A percentile compares a stretch with the other conserved stretches of the same genome.
Conservation (phyloP, 2,113 vertebrate species). For the Sphaerodactylus townsendi region DNA sequence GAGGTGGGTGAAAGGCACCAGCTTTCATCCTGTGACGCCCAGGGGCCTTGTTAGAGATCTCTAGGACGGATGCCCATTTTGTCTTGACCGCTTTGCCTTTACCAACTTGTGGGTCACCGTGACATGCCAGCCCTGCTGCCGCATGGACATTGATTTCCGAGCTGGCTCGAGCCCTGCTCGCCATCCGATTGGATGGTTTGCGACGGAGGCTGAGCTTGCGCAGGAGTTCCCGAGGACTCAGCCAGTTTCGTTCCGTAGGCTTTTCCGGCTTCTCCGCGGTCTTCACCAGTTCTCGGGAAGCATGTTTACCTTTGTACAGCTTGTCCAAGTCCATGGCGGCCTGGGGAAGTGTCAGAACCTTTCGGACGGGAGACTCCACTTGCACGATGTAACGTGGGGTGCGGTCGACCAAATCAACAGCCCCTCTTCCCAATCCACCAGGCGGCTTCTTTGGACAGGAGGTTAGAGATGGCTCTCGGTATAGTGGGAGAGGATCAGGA, state of each 20-base stretch:
- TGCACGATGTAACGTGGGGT: not conserved
- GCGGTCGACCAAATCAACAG: too few species aligned
- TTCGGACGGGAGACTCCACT: slow-evolving; percentile 63
- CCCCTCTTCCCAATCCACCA: not conserved
- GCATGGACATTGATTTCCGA: slow-evolving; percentile 69
- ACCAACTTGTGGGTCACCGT: not conserved
- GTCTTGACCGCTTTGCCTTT: slow-evolving; percentile 43
- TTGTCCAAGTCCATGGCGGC: slow-evolving; percentile 68
- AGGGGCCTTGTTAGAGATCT: slow-evolving; percentile 55
- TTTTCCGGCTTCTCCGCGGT: slow-evolving; percentile 51
- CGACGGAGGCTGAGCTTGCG: slow-evolving; percentile 16
- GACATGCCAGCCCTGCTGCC: slow-evolving; percentile 42
- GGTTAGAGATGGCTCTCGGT: not conserved
- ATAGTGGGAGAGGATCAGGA: not conserved
- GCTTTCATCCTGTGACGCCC: slow-evolving; percentile 30
- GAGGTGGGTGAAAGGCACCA: not conserved
- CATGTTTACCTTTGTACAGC: slow-evolving; percentile 81
- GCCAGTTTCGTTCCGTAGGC: not conserved
- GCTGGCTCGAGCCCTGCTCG: slow-evolving; percentile 69
- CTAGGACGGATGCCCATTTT: slow-evolving; percentile 81
- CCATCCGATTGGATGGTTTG: slow-evolving; percentile 44
- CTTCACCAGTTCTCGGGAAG: slow-evolving; percentile 76
- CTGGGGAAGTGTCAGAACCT: slow-evolving; percentile 39
- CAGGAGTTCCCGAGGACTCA: slow-evolving; percentile 15
- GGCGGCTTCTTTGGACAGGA: not conserved